phyloP scores from a whole-genome alignment of 2,888 invertebrate genomes.

The Diarsia dahlii region DNA sequence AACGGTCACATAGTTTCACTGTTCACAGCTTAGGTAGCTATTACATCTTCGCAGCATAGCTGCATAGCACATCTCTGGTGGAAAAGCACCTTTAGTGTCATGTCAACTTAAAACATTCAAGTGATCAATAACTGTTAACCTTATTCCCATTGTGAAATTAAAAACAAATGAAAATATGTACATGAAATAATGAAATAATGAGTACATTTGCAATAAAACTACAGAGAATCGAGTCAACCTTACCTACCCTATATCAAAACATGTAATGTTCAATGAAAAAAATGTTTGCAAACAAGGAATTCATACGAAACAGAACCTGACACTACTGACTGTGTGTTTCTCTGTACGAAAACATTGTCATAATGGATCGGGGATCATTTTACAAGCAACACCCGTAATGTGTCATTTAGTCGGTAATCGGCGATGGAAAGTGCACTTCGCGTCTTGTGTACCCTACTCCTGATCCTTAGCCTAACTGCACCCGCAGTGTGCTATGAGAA shows the following conservation, averaged over 20 bases:
- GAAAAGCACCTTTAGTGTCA: too few species aligned
- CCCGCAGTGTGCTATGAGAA: constrained; percentile 60
- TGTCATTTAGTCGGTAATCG: constrained; percentile 47
- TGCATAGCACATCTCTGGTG: too few species aligned
- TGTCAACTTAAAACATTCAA: background rate
- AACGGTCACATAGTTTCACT: too few species aligned
- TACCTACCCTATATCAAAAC: constrained; percentile 34
- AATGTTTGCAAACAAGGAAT: constrained; percentile 60
- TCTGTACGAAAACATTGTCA: constrained; percentile 53
- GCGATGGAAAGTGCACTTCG: constrained; percentile 57
- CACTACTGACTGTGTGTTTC: background rate
- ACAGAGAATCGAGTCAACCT: background rate
- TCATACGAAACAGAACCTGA: constrained; percentile 38
- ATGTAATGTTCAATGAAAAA: constrained; percentile 39
- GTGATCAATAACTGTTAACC: background rate
- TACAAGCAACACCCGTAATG: constrained; percentile 40
- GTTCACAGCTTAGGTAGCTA: too few species aligned
- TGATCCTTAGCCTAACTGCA: constrained; percentile 34
- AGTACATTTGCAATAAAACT: background rate
- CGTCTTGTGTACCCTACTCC: constrained; percentile 35
- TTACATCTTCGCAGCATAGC: too few species aligned
- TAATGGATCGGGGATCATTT: constrained; percentile 39
- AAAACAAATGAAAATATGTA: background rate
- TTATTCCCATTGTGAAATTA: background rate
- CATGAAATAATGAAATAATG: too few species aligned